Conservation (phyloP, 2,113 vertebrate genomes). For the Gasterosteus aculeatus region DNA sequence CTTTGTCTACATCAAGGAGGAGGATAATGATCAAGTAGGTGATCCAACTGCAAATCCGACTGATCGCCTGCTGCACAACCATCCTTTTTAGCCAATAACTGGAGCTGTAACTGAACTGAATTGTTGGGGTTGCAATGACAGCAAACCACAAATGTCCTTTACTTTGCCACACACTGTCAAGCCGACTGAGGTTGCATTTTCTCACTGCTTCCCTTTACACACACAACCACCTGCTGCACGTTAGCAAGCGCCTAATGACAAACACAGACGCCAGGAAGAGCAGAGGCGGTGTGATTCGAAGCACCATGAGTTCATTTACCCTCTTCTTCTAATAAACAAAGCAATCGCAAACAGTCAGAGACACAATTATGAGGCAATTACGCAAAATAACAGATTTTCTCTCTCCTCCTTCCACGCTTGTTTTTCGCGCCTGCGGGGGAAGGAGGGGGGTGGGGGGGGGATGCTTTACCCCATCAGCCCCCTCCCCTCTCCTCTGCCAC, state of each 20-base stretch:
- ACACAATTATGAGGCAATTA: slow-evolving; percentile 78
- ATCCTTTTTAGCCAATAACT: background rate
- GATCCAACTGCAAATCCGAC: background rate
- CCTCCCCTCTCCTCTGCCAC: slow-evolving; percentile 13
- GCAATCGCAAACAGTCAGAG: slow-evolving; percentile 69
- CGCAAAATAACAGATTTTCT: slow-evolving; percentile 74
- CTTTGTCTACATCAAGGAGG: slow-evolving; percentile 11
- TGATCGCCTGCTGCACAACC: background rate
- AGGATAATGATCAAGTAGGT: slow-evolving; percentile 8
- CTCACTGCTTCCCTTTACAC: slow-evolving; percentile 1
- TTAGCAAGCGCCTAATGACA: slow-evolving; percentile 38
- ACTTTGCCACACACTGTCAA: slow-evolving; percentile 27
- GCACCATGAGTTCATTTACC: slow-evolving; percentile 53
- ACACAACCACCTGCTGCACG: background rate
- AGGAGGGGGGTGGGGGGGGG: background rate
- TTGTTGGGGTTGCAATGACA: slow-evolving; percentile 1
- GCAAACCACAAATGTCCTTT: slow-evolving; percentile 3
- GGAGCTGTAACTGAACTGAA: background rate
- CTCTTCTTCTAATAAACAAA: slow-evolving; percentile 71
- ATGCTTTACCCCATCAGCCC: slow-evolving; percentile 41
- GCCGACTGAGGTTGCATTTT: slow-evolving; percentile 6
- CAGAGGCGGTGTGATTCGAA: slow-evolving; percentile 32
- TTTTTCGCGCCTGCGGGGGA: slow-evolving; percentile 38
- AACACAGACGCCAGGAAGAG: slow-evolving; percentile 24
- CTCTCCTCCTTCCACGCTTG: slow-evolving; percentile 56